A percentile compares a stretch with the other conserved stretches of the same genome.
Evolutionary conservation across 2,797 vertebrate species (phyloP).

Genomic region (Bryconaethiops microstoma): DNA sequence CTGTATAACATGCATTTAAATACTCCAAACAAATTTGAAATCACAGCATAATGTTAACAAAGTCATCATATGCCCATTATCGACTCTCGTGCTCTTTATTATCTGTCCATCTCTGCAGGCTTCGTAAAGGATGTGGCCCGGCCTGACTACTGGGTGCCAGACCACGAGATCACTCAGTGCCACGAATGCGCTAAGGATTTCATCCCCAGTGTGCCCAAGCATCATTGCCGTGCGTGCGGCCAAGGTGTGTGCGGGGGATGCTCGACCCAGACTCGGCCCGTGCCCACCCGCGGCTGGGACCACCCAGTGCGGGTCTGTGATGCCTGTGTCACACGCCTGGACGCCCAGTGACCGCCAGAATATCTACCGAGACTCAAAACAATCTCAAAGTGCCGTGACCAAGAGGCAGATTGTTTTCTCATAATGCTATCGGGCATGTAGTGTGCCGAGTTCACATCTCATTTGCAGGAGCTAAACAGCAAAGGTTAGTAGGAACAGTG

Average conservation of each 20-base stretch:
- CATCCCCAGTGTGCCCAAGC: conserved; percentile 76
- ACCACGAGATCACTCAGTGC: conserved; percentile 80
- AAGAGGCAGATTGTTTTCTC: not conserved
- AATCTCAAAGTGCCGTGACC: not conserved
- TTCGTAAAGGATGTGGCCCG: conserved; percentile 83
- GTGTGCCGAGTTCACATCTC: not conserved
- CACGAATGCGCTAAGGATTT: conserved; percentile 77
- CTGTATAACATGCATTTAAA: not conserved
- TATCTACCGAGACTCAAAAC: not conserved
- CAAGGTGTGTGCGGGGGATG: conserved; percentile 81
- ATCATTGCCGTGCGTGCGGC: conserved; percentile 86
- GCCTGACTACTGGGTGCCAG: conserved; percentile 85
- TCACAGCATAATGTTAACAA: not conserved
- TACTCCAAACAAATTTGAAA: not conserved
- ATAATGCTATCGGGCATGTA: not conserved
- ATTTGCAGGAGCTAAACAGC: not conserved
- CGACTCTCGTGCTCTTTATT: too few species aligned
- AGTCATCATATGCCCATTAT: not conserved
- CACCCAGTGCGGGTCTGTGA: conserved; percentile 84
- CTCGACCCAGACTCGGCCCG: conserved; percentile 73
- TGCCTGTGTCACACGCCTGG: conserved; percentile 67
- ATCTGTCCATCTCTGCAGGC: conserved; percentile 59
- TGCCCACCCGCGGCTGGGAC: conserved; percentile 85
- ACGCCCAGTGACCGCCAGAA: conserved; percentile 64
- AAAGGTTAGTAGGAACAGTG: not conserved